phyloP scores from a whole-genome alignment of 2,797 vertebrate species.

The Sebastes itinus region DNA sequence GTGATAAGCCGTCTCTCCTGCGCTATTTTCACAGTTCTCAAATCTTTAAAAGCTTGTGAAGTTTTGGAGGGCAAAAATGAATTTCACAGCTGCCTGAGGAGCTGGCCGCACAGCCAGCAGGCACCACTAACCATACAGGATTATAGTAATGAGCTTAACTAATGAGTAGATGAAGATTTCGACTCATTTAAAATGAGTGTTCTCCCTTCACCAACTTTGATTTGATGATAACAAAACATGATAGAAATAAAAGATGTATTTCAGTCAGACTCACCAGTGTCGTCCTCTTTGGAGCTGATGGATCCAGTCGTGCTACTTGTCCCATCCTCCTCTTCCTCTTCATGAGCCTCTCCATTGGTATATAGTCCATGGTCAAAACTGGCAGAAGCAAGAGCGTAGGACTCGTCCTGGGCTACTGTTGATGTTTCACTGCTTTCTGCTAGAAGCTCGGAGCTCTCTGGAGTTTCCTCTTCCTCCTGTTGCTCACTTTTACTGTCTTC shows the following conservation, averaged over 20 bases:
- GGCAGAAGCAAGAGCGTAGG: slow-evolving; percentile 46
- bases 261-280: slow-evolving; percentile 84
- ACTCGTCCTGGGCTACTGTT: slow-evolving; percentile 70
- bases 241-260: background rate
- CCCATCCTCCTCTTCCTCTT: slow-evolving; percentile 72
- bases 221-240: background rate
- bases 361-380: slow-evolving; percentile 56
- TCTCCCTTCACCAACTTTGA: background rate
- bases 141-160: slow-evolving; percentile 2
- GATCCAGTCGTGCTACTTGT: slow-evolving; percentile 76
- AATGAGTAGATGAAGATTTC: background rate
- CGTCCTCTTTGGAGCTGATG: slow-evolving; percentile 81
- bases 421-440: slow-evolving; percentile 72
- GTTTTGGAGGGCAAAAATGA: slow-evolving; percentile 35
- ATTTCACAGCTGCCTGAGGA: slow-evolving; percentile 48
- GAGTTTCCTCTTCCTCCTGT: slow-evolving; percentile 69
- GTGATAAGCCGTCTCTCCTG: slow-evolving; percentile 54
- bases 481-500: slow-evolving; percentile 69
- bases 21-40: slow-evolving; percentile 56
- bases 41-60: slow-evolving; percentile 52
- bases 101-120: slow-evolving; percentile 23
- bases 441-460: slow-evolving; percentile 70
- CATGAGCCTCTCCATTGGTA: slow-evolving; percentile 69
- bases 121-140: background rate
- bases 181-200: background rate